Evolutionary conservation across 2,888 invertebrate species (phyloP).

Genomic region (Aplocera efformata): DNA sequence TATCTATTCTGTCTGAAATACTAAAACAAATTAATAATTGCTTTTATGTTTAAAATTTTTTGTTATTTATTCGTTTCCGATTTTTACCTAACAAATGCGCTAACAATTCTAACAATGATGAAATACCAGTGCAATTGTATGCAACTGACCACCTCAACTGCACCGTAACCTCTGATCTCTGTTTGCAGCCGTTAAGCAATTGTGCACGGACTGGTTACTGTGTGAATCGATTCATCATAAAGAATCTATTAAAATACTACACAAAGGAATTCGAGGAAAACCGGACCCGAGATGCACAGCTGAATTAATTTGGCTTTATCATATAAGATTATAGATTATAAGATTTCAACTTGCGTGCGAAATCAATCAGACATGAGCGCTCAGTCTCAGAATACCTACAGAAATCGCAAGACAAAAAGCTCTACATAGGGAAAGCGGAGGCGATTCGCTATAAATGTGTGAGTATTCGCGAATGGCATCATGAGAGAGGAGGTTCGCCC

Average conservation of each 20-base stretch:
- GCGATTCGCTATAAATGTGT: slow-evolving; percentile 54
- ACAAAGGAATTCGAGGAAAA: slow-evolving; percentile 42
- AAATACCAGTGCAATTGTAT: slow-evolving; percentile 33
- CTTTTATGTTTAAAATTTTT: too few relatives aligned
- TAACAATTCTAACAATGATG: slow-evolving; percentile 31
- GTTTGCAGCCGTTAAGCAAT: slow-evolving; percentile 49
- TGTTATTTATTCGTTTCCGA: slow-evolving; percentile 4
- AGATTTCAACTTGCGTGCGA: too few relatives aligned
- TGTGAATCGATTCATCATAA: slow-evolving; percentile 55
- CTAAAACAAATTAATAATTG: too few relatives aligned
- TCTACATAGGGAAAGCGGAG: slow-evolving; percentile 23
- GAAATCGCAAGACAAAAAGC: slow-evolving; percentile 13
- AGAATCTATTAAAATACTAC: slow-evolving; percentile 30
- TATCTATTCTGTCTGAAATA: too few relatives aligned
- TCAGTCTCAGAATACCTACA: too few relatives aligned
- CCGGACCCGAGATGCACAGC: slow-evolving; percentile 36
- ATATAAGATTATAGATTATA: slow-evolving; percentile 4
- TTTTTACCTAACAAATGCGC: slow-evolving; percentile 25
- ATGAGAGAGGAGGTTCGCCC: slow-evolving; percentile 78
- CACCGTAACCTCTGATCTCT: slow-evolving; percentile 60
- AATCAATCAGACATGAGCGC: too few relatives aligned
- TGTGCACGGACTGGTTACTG: slow-evolving; percentile 59
- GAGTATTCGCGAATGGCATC: slow-evolving; percentile 68
- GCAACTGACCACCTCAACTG: slow-evolving; percentile 32
- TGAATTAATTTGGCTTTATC: slow-evolving; percentile 32